These are phyloP conservation scores for Pentalonia nigronervosa DNA, from an alignment of 1,140 invertebrate species.

Conservation along the genomic window DNA sequence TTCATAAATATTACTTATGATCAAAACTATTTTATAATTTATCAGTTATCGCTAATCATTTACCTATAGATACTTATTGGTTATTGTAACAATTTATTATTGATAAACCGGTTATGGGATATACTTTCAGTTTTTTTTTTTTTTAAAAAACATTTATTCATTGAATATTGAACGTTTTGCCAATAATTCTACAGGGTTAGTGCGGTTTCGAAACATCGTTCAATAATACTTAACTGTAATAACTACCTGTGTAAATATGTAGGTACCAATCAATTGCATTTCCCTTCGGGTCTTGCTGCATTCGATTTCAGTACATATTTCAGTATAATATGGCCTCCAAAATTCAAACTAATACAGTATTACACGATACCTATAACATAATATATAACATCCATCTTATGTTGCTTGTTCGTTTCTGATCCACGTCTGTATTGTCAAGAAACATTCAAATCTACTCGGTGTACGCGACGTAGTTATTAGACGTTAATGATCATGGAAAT, in stretches of 20 bases:
- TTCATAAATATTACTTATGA: background rate
- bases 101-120: conserved; percentile 1
- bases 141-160: background rate
- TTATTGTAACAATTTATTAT: background rate
- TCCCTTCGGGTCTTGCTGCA: background rate
- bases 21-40: background rate
- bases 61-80: background rate
- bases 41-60: background rate
- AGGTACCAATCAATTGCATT: conserved; percentile 1
- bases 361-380: background rate
- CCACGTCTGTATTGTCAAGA: background rate
- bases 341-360: background rate
- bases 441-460: background rate
- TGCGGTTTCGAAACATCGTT: background rate
- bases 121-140: conserved; percentile 3
- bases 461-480: background rate
- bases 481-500: background rate
- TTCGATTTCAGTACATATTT: background rate
- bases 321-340: background rate
- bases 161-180: background rate
- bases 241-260: background rate
- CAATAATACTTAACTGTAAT: background rate
- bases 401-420: background rate
- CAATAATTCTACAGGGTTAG: background rate
- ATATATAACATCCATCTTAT: background rate